Evolutionary conservation across 2,888 invertebrate species (phyloP), one percentile per base, ranked within the genome.

Genomic region (Lasioglossum calceatum): DNA sequence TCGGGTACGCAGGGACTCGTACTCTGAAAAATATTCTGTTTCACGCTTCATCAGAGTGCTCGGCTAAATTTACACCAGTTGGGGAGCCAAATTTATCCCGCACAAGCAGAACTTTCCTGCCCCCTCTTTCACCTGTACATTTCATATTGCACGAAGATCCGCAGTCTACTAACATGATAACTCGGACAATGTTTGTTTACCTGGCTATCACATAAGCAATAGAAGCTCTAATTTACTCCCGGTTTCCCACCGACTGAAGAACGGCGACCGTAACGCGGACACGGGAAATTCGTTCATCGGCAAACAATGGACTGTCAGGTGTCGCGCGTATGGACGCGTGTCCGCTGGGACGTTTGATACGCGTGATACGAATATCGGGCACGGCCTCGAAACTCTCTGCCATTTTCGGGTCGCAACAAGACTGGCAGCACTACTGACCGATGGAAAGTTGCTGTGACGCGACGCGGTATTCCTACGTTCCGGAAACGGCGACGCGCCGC

Each of bases 271-370:
- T 44, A 27, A 27, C 44, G 39, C 16, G 36, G 16, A 16, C 75
- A 42, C 32, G 84, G 67, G 44, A 79, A 78, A 79, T 61, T 76
- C 71, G 83, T 83, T 73, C 50, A 16, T 77, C 42, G 70, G 4
- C 42, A 36, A 54, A 79, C 72, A 76, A 82, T 36, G 70, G 75
- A 36, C 54, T 75, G 67, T 76, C 54, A 61, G 70, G 70, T 73
- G 76, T 82, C 82, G 71, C n/a, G n/a, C 32, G 58, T 67, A 74
- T 54, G 77, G 81, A 77, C 47, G 50, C n/a, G 16, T 54, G 72
- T 32, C 81, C 81, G 36, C 23, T 77, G 84, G 77, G 84, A 84
- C 72, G 36, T 76, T 71, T 76, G 67, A 76, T 79, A 82, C 61
- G n/a, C n/a, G 70, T 42, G 81, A 81, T 72, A 71, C 32, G 36